Evolutionary conservation across 1,140 invertebrate species (phyloP).

Genomic region (Vollenhovia emeryi): DNA sequence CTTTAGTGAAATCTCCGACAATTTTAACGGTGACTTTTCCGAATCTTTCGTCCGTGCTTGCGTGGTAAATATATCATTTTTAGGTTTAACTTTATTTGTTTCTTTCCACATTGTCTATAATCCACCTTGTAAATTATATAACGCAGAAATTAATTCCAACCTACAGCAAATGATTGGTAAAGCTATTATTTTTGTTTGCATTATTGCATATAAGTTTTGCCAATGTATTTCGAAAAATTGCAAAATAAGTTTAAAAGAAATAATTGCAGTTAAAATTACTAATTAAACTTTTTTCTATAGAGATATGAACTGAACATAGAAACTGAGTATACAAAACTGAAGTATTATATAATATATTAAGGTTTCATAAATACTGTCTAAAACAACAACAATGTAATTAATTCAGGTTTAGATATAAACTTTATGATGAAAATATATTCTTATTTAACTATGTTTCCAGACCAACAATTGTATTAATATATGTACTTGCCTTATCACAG

Average conservation of each 20-base stretch:
- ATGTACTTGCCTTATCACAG: not conserved
- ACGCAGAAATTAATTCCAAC: not conserved
- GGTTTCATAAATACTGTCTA: not conserved
- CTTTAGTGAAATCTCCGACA: constrained; percentile 25
- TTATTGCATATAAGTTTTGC: not conserved
- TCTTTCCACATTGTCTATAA: not conserved
- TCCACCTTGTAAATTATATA: not conserved
- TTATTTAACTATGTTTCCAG: not conserved
- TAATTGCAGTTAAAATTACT: no score
- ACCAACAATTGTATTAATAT: not conserved
- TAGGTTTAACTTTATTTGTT: constrained; percentile 1
- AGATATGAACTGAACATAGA: not conserved
- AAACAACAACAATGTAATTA: not conserved
- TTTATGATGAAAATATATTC: not conserved
- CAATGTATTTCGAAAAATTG: not conserved
- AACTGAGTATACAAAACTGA: not conserved
- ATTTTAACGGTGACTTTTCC: not conserved
- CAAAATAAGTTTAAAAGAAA: no score
- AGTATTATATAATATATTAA: not conserved
- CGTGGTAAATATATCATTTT: not conserved
- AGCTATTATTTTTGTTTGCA: not conserved
- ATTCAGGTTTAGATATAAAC: not conserved
- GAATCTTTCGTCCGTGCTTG: not conserved
- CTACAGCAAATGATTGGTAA: not conserved
- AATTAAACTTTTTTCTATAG: not conserved